Base-by-base conservation (phyloP, 92 coral and sea anemone species). In the Epizoanthus fatuus region DNA sequence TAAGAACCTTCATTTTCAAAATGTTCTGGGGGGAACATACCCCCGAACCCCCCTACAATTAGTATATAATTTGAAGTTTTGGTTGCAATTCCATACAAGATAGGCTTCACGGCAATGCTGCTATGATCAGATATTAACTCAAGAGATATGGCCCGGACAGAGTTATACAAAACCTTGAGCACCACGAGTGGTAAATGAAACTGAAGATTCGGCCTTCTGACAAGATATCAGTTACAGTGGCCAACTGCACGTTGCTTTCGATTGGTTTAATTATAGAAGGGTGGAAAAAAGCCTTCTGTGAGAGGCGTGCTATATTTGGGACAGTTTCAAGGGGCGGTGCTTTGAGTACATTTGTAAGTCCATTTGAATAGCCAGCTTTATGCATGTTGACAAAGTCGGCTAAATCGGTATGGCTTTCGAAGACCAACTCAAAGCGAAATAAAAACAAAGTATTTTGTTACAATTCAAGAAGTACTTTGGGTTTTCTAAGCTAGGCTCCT, bases 341-440 rank as follows among this genome's bases (percentile, higher is more conserved):
- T 66, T 66, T 37, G 16, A 10, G 9, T 12, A 66, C n/a, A 35
- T 11, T 66, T 66, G 49, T 66, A 37, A 37, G n/a, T 49, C 72
- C 11, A 65, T 66, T 39, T 76, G 55, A 77, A 77, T 58, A 77
- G 70, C 68, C 2, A 54, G 11, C 45, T 60, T 77, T 42, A 59
- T 42, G 42, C 15, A 16, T 60, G 53, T 77, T 62, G 82, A 60
- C 82, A 60, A 77, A 77, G 57, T 77, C 45, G 6, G 13, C 22
- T 38, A 59, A 77, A 77, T 20, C 32, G 13, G 44, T 59, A 60
- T 17, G 52, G 63, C 42, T 89, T 16, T 71, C n/a, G 60, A 25
- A 75, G 93, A 89, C 93, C 93, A 89, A 85, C 93, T 89, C 82
- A 85, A 75, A 79, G 93, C 93, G 7, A 84, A 79, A 89, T 74